Evolutionary conservation across 2,888 invertebrate species (phyloP), one percentile per base, ranked within the genome.

Genomic region (Osedax fenrisi): DNA sequence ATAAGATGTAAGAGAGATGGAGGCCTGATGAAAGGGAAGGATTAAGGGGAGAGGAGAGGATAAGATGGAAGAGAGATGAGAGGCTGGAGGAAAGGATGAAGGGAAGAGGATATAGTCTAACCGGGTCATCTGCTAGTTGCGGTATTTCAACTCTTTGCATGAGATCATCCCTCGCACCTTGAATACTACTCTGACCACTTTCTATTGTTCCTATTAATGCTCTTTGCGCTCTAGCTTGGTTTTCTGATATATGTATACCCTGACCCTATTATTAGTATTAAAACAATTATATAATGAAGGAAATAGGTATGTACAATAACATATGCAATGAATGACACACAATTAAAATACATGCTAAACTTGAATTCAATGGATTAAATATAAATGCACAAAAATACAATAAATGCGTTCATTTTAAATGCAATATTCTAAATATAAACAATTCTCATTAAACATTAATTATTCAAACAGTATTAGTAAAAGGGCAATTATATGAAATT

Each of bases 131-230:
- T 26, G 84, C 83, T 3, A 85, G 81, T 5, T 81, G 80, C 21
- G 91, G 91, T 73, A 90, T 84, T 75, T 88, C 86, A 76, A 89
- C 87, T 79, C 86, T 87, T 26, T 85, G 82, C 80, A 86, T 80
- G 75, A 93, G 87, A 77, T 91, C 90, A 61, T 89, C 89, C 83
- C 94, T 91, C 0, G 94, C 93, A 80, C 90, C 89, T 79, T 90
- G 89, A 80, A 98, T 91, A 78, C 92, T 89, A 83, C 92, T 90
- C 81, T 92, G 90, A 13, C 95, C 94, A 23, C 90, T 89, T 74
- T 90, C 90, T 83, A 97, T 95, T 73, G 94, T 94, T 72, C 93
- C 90, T 59, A 94, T 86, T 78, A 98, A 87, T 2, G 95, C 97
- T 76, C 92, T 88, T 86, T 98, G 96, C 24, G 27, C 96, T 93